phyloP scores from a whole-genome alignment of 1,140 invertebrate species.

The Neodiprion lecontei region DNA sequence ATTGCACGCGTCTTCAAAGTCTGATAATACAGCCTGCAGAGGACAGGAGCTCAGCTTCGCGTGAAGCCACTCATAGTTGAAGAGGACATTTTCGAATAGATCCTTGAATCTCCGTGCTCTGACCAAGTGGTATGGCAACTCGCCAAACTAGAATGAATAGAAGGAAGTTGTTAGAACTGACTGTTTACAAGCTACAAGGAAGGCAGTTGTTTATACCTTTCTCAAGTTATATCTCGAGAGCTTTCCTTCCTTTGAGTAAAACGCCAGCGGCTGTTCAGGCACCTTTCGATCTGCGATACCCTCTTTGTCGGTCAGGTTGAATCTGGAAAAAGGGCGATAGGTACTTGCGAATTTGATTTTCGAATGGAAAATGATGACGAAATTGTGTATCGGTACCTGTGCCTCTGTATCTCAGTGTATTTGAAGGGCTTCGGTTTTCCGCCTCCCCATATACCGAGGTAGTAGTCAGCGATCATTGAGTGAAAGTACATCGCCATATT shows the following conservation, averaged over 20 bases:
- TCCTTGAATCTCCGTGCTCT: conserved; percentile 90
- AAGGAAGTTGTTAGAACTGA: neutral
- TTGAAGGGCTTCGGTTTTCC: conserved; percentile 95
- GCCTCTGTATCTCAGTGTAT: conserved; percentile 94
- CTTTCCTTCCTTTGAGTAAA: conserved; percentile 87
- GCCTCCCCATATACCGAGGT: conserved; percentile 94
- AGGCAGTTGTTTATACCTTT: conserved; percentile 68
- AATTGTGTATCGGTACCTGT: conserved; percentile 65
- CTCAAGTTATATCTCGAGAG: conserved; percentile 86
- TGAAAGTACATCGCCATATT: conserved; percentile 97
- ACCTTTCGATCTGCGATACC: conserved; percentile 96
- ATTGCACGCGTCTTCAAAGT: conserved; percentile 93
- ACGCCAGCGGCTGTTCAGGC: conserved; percentile 93
- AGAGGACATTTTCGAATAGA: conserved; percentile 91
- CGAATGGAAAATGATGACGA: neutral
- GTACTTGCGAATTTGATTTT: neutral
- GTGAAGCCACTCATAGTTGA: conserved; percentile 98
- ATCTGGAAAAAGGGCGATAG: conserved; percentile 58
- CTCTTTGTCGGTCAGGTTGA: conserved; percentile 87
- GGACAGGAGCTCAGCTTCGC: conserved; percentile 95
- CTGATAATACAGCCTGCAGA: conserved; percentile 90
- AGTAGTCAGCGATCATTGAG: conserved; percentile 97
- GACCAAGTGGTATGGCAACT: conserved; percentile 94
- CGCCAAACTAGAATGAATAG: conserved; percentile 77
- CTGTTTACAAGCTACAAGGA: conserved; percentile 8